These are phyloP conservation scores for Seira ritae DNA, from an alignment of 2,888 invertebrate genomes.

Conservation along the genomic window DNA sequence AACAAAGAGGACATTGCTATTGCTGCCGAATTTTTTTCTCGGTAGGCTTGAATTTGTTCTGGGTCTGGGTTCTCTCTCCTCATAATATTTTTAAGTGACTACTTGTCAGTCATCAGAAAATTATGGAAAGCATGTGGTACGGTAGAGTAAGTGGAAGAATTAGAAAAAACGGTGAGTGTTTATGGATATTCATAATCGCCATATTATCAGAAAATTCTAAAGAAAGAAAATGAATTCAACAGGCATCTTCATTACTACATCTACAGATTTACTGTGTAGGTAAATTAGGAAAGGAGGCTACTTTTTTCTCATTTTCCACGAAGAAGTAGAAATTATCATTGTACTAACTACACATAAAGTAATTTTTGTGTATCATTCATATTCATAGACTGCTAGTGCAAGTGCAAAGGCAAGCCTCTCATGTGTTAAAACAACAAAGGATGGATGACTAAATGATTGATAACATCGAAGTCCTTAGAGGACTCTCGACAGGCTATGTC, in stretches of 20 bases:
- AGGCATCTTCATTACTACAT: constrained; percentile 12
- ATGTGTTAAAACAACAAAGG: too few species aligned
- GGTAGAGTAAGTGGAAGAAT: not conserved
- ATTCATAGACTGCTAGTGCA: too few species aligned
- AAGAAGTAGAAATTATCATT: not conserved
- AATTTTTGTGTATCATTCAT: not conserved
- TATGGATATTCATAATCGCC: constrained; percentile 15
- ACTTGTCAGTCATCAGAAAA: not conserved
- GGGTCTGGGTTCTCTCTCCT: too few species aligned
- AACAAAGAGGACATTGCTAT: too few species aligned
- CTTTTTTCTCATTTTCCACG: not conserved
- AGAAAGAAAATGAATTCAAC: constrained; percentile 12
- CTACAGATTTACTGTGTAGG: not conserved
- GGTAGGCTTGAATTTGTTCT: too few species aligned
- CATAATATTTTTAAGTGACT: too few species aligned
- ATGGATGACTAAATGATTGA: too few species aligned
- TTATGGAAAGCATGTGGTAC: not conserved
- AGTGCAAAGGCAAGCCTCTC: too few species aligned
- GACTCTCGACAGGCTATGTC: too few species aligned
- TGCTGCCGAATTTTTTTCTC: too few species aligned
- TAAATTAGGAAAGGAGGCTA: not conserved
- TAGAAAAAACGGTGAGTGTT: not conserved
- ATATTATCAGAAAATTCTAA: not conserved
- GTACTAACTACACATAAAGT: not conserved
- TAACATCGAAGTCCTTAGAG: too few species aligned